Percentiles rank a stretch among this genome's conserved stretches.
Conservation (phyloP, 2,888 invertebrate genomes). For the Drosophila maculinotata region DNA sequence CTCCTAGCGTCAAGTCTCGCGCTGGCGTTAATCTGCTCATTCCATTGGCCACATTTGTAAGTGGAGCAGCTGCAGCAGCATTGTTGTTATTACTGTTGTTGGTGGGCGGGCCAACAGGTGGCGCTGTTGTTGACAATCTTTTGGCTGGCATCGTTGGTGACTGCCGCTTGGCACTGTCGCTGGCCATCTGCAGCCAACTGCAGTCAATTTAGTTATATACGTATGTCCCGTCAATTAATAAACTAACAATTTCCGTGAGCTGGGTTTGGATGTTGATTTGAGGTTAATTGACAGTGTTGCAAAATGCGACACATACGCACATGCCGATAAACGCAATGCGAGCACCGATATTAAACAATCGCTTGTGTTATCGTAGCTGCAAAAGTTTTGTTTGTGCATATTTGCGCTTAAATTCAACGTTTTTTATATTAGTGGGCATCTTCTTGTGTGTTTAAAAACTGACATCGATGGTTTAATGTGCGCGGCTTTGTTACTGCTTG, state of each 20-base stretch:
- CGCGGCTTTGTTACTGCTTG: not conserved
- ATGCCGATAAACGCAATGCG: slow-evolving; percentile 23
- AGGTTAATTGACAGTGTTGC: slow-evolving; percentile 42
- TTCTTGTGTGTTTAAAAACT: not conserved
- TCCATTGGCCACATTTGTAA: slow-evolving; percentile 50
- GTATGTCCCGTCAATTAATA: too few species aligned
- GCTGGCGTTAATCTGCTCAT: slow-evolving; percentile 85
- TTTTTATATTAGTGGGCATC: not conserved
- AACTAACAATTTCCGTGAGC: slow-evolving; percentile 14
- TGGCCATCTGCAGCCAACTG: slow-evolving; percentile 36
- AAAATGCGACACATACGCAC: slow-evolving; percentile 21
- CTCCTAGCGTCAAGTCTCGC: slow-evolving; percentile 87
- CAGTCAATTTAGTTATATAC: too few species aligned
- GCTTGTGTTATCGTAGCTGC: slow-evolving; percentile 1
- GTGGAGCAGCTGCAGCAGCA: slow-evolving; percentile 22
- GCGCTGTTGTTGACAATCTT: slow-evolving; percentile 48
- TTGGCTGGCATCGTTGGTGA: slow-evolving; percentile 55
- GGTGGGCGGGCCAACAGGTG: slow-evolving; percentile 28
- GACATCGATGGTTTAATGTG: not conserved
- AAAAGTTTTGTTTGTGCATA: not conserved
- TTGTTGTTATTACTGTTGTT: slow-evolving; percentile 34
- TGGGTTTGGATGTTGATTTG: slow-evolving; percentile 22
- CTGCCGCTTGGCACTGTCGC: slow-evolving; percentile 27
- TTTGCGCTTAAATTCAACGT: not conserved
- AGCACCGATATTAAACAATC: slow-evolving; percentile 6